Base-by-base conservation (phyloP, 2,888 invertebrate genomes). In the Scaptomyza parva region DNA sequence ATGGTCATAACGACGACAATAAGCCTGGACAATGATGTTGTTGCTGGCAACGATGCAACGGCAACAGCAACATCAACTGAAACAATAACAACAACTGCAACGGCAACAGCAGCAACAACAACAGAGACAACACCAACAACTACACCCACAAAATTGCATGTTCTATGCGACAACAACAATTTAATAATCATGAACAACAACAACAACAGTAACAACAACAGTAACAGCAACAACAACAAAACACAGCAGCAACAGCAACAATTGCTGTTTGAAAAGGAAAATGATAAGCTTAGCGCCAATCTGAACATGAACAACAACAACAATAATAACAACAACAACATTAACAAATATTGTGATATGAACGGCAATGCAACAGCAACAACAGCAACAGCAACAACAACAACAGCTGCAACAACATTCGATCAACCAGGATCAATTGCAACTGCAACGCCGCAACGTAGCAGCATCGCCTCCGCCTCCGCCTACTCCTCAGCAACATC, bases 1-100 rank as follows among this genome's bases (percentile, higher is more conserved):
- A 91, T 91, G 91, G 90, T 91, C 52, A 79, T 91, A 55, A 88
- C 91, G 61, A 91, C 89, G 66, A 89, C 85, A 61, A 88, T 89
- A 70, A 89, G 86, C 39, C 73, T 89, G 67, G 89, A 87, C 39
- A 76, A 75, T 44, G 73, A 70, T 62, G 69, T 53, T 52, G 69
- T 53, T 52, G 72, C 35, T 47, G 62, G 22, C 28, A 33, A 20
- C 43, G 82, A 48, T 41, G 39, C 58, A 50, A 6, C 60, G 55
- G 28, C 48, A 52, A 24, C 45, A 37, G 4, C 41, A 18, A 2
- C 55, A 44, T 44, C 57, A 57, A 12, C 20, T 28, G 24, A 40
- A 28, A 24, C 48, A 48, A 6, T 48, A 53, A 43, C 43, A 45
- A 5, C 22, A 8, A 26, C 43, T 57, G 39, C 60, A 50, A 7